phyloP scores from a whole-genome alignment of 2,888 invertebrate genomes.

The Eupithecia pulchellata region DNA sequence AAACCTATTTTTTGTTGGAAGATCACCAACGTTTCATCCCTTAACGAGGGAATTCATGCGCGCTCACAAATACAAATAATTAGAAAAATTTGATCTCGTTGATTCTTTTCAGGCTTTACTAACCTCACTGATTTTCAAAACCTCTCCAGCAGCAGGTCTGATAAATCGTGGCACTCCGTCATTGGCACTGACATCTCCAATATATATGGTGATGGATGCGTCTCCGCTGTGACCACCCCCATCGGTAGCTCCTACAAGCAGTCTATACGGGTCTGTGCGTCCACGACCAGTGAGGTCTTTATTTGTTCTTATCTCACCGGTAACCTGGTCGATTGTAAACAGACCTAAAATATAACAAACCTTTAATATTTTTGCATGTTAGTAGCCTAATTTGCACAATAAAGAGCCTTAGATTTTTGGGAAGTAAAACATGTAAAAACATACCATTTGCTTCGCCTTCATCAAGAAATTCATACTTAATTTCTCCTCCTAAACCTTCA shows the following conservation, averaged over 20 bases:
- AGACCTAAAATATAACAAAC: constrained; percentile 74
- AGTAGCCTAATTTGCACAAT: background rate
- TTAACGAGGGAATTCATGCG: no score
- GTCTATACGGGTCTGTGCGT: constrained; percentile 89
- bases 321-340: constrained; percentile 87
- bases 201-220: constrained; percentile 87
- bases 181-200: constrained; percentile 92
- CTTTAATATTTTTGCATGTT: background rate
- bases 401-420: background rate
- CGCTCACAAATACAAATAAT: no score
- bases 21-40: no score
- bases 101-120: no score
- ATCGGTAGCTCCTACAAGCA: constrained; percentile 89
- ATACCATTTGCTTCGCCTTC: constrained; percentile 90
- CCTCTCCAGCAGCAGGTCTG: constrained; percentile 88
- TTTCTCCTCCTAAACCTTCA: constrained; percentile 89
- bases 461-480: constrained; percentile 90
- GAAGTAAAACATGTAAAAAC: constrained; percentile 19
- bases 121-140: constrained; percentile 89
- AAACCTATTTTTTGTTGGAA: no score
- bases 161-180: constrained; percentile 92
- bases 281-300: constrained; percentile 90
- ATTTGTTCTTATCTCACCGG: constrained; percentile 88
- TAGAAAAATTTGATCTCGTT: no score
- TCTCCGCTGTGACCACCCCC: constrained; percentile 88